Base-by-base conservation (phyloP, 1,140 invertebrate genomes). In the Drosophila baimaii region DNA sequence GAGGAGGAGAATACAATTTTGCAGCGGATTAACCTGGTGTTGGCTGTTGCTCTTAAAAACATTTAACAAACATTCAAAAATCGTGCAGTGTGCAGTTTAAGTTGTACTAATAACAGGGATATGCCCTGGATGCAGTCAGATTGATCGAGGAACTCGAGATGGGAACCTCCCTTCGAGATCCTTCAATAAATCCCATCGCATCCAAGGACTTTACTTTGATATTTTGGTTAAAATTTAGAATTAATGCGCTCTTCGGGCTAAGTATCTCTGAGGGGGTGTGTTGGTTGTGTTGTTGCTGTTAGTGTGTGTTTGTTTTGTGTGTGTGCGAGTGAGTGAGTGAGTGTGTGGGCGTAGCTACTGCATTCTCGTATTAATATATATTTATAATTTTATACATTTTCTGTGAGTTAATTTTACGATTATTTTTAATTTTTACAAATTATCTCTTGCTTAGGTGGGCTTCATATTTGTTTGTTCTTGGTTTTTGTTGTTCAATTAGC, bases 61-160 rank as follows among this genome's bases (percentile, higher is more conserved):
- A 81, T 78, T 89, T 81, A 85, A 89, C 84, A 89, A 89, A 89
- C 84, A 84, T 89, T 89, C 77, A 75, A 90, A 90, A 89, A 85
- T 71, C 70, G 85, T 89, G 85, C 85, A 89, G 80, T 80, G 84
- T 89, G 84, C 84, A 89, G 84, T 89, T 89, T 89, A 81, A 89
- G 82, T 89, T 89, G 84, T 89, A 89, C 84, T 88, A 84, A 88
- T 89, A 77, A 88, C 84, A 76, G 73, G 74, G 65, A 70, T 77
- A 70, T 77, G 43, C 57, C 74, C 21, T 33, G 9, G 17, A 23
- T 64, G 46, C n/a, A 25, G 43, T 41, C 15, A 29, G 59, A 27
- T 41, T 17, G 19, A 62, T 59, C 37, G 25, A 31, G 31, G 3
- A 51, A 29, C 8, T 21, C 8, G 0, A n/a, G 23, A 31, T 19